Evolutionary conservation across 2,113 vertebrate species (phyloP).

Genomic region (Hemiscyllium ocellatum): DNA sequence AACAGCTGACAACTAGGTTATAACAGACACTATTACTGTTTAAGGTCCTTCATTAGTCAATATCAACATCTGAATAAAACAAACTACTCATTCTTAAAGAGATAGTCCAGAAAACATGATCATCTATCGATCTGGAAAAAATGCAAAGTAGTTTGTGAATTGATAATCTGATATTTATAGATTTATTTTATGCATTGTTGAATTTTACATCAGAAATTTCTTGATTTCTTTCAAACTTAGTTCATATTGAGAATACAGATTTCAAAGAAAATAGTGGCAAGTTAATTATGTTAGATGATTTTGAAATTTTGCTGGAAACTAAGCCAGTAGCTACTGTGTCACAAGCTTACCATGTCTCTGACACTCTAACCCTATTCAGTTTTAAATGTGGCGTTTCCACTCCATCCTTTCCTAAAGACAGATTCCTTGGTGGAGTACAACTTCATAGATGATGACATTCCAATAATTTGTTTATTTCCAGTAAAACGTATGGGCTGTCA

Average conservation of each 20-base stretch:
- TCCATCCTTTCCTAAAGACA: neutral
- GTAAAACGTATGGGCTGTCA: neutral
- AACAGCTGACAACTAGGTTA: neutral
- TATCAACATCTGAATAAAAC: neutral
- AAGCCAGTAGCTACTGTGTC: neutral
- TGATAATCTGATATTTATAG: neutral
- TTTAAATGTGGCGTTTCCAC: neutral
- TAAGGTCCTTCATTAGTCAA: neutral
- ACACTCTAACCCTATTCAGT: neutral
- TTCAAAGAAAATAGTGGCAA: neutral
- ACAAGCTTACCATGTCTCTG: neutral
- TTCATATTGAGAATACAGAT: neutral
- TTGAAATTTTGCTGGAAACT: neutral
- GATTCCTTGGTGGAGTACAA: neutral
- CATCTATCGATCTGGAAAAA: neutral
- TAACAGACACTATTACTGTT: neutral
- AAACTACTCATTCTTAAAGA: neutral
- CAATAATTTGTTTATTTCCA: neutral
- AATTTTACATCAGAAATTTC: neutral
- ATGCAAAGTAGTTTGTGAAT: neutral
- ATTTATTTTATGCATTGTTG: neutral
- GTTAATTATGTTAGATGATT: neutral
- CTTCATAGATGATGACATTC: neutral
- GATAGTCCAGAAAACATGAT: neutral
- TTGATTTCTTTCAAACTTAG: neutral